phyloP scores from a whole-genome alignment of 2,113 vertebrate species.

The Caranx melampygus region DNA sequence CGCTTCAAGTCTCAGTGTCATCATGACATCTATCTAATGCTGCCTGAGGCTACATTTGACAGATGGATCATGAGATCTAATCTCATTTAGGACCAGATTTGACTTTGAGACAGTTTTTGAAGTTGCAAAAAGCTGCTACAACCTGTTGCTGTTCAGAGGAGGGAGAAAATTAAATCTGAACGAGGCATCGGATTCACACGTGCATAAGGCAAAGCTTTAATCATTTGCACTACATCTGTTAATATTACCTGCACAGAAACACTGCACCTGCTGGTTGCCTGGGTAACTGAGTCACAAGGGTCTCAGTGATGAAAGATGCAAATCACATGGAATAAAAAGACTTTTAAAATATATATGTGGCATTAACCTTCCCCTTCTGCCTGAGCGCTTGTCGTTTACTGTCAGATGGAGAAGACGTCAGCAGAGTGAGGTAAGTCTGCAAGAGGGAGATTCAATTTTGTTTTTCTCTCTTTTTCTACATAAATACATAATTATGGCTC shows the following conservation, averaged over 20 bases:
- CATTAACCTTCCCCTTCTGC: background rate
- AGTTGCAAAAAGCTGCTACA: background rate
- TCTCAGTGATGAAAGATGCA: background rate
- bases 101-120: background rate
- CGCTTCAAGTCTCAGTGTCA: conserved; percentile 30
- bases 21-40: conserved; percentile 33
- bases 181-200: background rate
- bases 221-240: background rate
- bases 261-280: conserved; percentile 8
- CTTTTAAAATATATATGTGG: background rate
- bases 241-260: background rate
- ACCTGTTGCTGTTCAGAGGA: background rate
- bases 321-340: background rate
- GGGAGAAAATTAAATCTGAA: background rate
- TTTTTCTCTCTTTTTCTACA: background rate
- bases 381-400: background rate
- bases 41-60: background rate
- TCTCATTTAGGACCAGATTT: conserved; percentile 4
- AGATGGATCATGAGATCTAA: background rate
- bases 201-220: background rate
- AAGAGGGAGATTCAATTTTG: background rate
- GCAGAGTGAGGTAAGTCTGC: background rate
- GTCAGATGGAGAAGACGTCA: background rate
- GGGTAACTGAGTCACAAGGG: conserved; percentile 8
- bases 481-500: too few relatives aligned